Evolutionary conservation across 2,888 invertebrate species (phyloP), one percentile per base, ranked within the genome.

Genomic region (Diaperis boleti): DNA sequence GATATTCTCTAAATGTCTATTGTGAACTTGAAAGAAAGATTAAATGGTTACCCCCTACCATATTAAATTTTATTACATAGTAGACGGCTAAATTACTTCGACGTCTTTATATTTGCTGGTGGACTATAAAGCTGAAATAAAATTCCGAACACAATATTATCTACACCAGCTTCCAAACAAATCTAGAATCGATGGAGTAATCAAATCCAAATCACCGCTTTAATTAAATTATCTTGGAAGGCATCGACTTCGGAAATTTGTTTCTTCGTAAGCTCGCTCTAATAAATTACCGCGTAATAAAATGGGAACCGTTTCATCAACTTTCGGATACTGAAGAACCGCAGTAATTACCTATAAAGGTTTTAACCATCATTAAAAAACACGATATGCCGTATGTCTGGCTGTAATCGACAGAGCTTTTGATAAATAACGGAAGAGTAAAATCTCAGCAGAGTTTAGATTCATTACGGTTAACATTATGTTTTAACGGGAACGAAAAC

Each of bases 401-500:
- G n/a, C 26, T 3, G 26, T n/a, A 49, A 26, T 26, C 33, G 26
- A 18, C 31, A 13, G 31, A 49, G 49, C 33, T 49, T 35, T 33
- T 49, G 33, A 49, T 35, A 31, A 35, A 31, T 37, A 26, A 39
- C 26, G 39, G 6, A 14, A 52, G 26, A 52, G 14, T 11, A 52
- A n/a, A n/a, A n/a, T n/a, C n/a, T n/a, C n/a, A n/a, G n/a, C n/a
- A n/a, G n/a, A n/a, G n/a, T n/a, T n/a, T n/a, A n/a, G 31, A 49
- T 49, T 33, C 35, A 49, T 49, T 29, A 18, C 49, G 7, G 39
- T 37, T 22, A 15, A 15, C 22, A 11, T 50, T 52, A 52, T 39
- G 52, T 52, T 13, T 52, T 52, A 52, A 52, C 52, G 52, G 52
- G 37, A 52, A 52, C 14, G 18, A 20, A 14, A 37, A 39, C 39